Base-by-base conservation (phyloP, 2,113 vertebrate species). In the Paradoxurus hermaphroditus region DNA sequence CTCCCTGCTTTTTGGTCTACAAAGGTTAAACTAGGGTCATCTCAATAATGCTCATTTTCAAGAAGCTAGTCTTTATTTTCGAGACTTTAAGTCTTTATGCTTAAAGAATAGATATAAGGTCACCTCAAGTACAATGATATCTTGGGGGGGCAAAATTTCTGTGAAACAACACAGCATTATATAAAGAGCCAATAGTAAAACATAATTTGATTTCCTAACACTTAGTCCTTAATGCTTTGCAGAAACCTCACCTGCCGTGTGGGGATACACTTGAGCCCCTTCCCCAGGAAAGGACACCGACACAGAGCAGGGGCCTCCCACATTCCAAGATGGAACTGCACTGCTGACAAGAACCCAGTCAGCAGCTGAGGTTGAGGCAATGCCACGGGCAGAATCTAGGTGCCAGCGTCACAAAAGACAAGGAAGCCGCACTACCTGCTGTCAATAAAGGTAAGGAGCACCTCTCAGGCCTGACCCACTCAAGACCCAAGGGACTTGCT, bases 21-120 rank as follows among this genome's bases (percentile, higher is more conserved):
- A 95, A 25, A 72, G 19, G 41, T 65, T 44, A 95, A 77, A 88
- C 19, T 27, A 49, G 27, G 77, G 34, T 25, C 41, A 90, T 46
- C 31, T 63, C 11, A 51, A 27, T 15, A 72, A 82, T 12, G 65
- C n/a, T 78, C 82, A 29, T 56, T 91, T 90, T 63, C 41, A 67
- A 34, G 65, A 78, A 78, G 27, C 39, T 78, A 51, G 53, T 53
- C 41, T 91, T 91, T 23, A 39, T 77, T 49, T 44, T n/a, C 0
- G 19, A 83, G 51, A 14, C 59, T 46, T 13, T 41, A 73, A 73
- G 68, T 13, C 16, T 88, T 84, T 63, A 49, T 8, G 51, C 27
- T 85, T 65, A 29, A 82, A 44, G 31, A 94, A 41, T 44, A 15
- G 16, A 63, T n/a, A 39, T 53, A 44, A 5, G 14, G 78, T 92